Base-by-base conservation (phyloP, 2,113 vertebrate species). In the Arothron firmamentum region DNA sequence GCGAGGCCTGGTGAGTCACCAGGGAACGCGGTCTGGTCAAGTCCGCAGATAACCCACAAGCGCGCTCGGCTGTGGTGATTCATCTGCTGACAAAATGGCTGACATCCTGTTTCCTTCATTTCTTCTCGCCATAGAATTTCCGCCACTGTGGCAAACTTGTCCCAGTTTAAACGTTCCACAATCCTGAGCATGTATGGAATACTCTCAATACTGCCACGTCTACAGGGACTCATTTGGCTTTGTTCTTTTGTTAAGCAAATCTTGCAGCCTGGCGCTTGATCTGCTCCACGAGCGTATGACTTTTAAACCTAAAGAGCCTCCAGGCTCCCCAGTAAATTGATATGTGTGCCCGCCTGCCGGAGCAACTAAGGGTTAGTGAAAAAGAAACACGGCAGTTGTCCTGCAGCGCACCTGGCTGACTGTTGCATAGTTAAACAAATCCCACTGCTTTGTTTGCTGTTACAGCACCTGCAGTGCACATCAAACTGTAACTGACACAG, bases 51-150 rank as follows among this genome's bases (percentile, higher is more conserved):
- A 72, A 69, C 72, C 71, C 77, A 45, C 69, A 61, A 61, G 64
- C 69, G 55, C 4, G 28, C 61, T 66, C 42, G 60, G 56, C 56
- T 56, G 53, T 52, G 67, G 48, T 86, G 82, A 84, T 66, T 88
- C 79, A 87, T 84, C 64, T 28, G 65, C 43, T 46, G 61, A 60
- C 46, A 80, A 81, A 88, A 84, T 85, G 83, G 80, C 76, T 58
- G 63, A 83, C 81, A 77, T 86, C 85, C 82, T 82, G 75, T 69
- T 83, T 82, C 70, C 70, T 64, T 52, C 1, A 59, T 72, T 11
- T 20, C 28, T 67, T 75, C n/a, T 48, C 52, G 14, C 62, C 62
- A 53, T 61, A 52, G 59, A 70, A 72, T 48, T 48, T 10, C 6
- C 21, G 15, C 46, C 31, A 70, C 59, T 80, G 76, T 17, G 59